Evolutionary conservation across 2,888 invertebrate species (phyloP), one percentile per base, ranked within the genome.

Genomic region (Paralinhomoeus sp.): DNA sequence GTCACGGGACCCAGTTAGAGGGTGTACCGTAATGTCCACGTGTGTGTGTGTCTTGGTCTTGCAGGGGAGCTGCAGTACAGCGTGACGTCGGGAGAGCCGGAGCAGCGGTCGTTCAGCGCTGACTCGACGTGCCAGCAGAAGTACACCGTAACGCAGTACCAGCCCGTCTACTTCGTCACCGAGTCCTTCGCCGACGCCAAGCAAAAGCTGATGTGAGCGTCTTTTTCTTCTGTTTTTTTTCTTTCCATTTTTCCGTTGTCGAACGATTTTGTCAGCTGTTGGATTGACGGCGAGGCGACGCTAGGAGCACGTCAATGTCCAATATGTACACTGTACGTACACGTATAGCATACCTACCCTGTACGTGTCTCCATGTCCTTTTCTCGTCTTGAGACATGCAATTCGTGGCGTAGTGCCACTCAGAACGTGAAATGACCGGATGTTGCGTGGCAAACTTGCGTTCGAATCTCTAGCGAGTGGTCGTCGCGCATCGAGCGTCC

Each of bases 91-190:
- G n/a, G n/a, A n/a, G 60, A 66, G 50, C 64, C 65, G 17, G 35
- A 53, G 52, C 67, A 81, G 18, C 70, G 75, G 48, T 73, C 78
- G 0, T 97, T 99, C 63, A 84, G 93, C 42, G 97, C 97, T 0
- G 71, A 72, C 3, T 73, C 76, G 53, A 89, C 89, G 0, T 79
- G 80, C 0, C 62, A 75, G 20, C 85, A 89, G 61, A 79, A 81
- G 60, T 97, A 99, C 64, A 93, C 93, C 37, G 91, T 97, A 55
- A 91, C 93, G 0, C 78, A 84, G 59, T 97, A 84, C 67, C 97
- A 97, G 65, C 91, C 89, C 0, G 66, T 85, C 15, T 99, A 99
- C 66, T 97, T 76, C 61, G 80, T 91, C 1, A 83, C 97, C 0
- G 83, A 91, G 55, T 81, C 83, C 61, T 99, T 97, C 59, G 80